Evolutionary conservation across 2,888 invertebrate species (phyloP), one percentile per base, ranked within the genome.

Genomic region (Chymomyza fuscimana): DNA sequence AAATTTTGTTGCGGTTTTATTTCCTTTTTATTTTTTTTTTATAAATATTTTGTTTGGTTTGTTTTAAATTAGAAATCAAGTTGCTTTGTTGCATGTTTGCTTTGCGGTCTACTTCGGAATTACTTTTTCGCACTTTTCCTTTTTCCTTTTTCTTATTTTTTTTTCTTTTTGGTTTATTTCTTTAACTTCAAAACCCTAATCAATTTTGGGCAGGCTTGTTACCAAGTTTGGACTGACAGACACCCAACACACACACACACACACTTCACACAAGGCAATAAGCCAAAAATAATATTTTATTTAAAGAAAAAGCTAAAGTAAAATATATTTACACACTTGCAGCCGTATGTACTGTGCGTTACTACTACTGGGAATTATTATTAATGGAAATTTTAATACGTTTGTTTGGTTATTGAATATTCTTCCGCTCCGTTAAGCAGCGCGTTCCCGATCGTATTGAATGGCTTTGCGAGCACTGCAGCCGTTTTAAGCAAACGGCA

Each of bases 21-120:
- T 76, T 72, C 72, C 70, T 72, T 74, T 71, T 76, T 72, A 50
- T 25, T 67, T 22, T 2, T n/a, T 61, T 61, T 36, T 60, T 22
- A 32, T n/a, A 40, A 40, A 40, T 40, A 15, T 61, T 52, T 29
- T 63, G 74, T 64, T 72, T 66, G 79, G 76, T 76, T 83, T 86
- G 69, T 72, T 87, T 79, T 77, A 84, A 84, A 87, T 84, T 84
- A 79, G 83, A 81, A 78, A 74, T 76, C 84, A 80, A 84, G 74
- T 77, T 78, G 69, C 65, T 84, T 65, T 79, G 72, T 52, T 72
- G 74, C 72, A 76, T 77, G 73, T 74, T 72, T 72, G 82, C 74
- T 77, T 70, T 78, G 87, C 65, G 87, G 86, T 66, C 10, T 76
- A 86, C 76, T 88, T 82, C 77, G 65, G 73, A 67, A 86, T 87